Conservation (phyloP, 2,888 invertebrate genomes). For the Acronicta psi region DNA sequence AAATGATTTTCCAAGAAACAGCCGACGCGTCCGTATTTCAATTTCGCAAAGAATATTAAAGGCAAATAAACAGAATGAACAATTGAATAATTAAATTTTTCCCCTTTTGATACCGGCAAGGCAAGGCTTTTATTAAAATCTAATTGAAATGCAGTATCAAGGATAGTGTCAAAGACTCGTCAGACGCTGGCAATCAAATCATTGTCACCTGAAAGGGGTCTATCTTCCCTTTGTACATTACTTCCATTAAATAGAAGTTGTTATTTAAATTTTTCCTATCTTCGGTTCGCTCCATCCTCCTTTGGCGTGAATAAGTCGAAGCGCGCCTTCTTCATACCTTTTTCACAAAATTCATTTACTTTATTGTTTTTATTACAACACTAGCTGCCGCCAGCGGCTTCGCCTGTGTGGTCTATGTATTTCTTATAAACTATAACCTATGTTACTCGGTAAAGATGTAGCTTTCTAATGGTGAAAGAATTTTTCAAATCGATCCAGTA, state of each 20-base stretch:
- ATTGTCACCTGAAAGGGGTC: constrained; percentile 35
- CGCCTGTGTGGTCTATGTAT: too few relatives aligned
- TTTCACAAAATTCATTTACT: constrained; percentile 4
- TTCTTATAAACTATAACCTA: too few relatives aligned
- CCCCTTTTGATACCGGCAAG: constrained; percentile 1
- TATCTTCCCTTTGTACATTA: constrained; percentile 35
- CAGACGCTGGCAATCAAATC: constrained; percentile 50
- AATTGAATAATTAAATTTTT: constrained; percentile 8
- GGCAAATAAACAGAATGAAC: constrained; percentile 6
- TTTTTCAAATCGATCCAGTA: too few relatives aligned
- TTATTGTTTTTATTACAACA: constrained; percentile 3
- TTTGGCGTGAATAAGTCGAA: neutral
- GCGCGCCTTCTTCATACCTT: constrained; percentile 6
- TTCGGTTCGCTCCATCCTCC: neutral
- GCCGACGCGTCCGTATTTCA: neutral
- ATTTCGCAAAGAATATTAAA: constrained; percentile 11
- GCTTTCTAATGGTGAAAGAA: too few relatives aligned
- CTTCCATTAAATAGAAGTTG: constrained; percentile 9
- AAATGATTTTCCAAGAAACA: constrained; percentile 9
- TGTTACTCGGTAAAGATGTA: too few relatives aligned
- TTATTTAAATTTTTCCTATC: constrained; percentile 30
- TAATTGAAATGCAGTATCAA: constrained; percentile 53
- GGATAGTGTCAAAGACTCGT: constrained; percentile 36
- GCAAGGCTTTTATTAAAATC: constrained; percentile 48
- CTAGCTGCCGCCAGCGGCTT: too few relatives aligned